phyloP scores from a whole-genome alignment of 92 coral and sea anemone genomes.

The Epizoanthus illoricatus region DNA sequence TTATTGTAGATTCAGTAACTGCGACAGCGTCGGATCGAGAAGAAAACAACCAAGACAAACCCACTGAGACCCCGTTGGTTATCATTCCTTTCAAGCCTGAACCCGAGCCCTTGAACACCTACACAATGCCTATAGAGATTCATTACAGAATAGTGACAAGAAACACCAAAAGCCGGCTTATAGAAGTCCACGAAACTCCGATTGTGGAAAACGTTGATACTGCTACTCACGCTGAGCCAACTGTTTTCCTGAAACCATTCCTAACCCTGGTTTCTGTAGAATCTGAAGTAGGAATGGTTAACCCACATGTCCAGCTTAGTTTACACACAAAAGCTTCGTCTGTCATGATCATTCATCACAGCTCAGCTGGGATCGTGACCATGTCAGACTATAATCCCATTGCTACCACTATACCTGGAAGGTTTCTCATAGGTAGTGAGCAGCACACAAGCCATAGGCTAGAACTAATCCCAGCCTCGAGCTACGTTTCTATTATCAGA shows the following conservation, averaged over 20 bases:
- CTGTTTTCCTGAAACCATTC: neutral
- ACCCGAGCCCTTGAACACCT: neutral
- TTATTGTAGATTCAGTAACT: neutral
- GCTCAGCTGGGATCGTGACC: neutral
- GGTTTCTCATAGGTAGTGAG: neutral
- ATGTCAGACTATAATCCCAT: neutral
- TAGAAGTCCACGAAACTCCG: no score
- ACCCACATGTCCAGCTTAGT: neutral
- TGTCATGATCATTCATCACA: neutral
- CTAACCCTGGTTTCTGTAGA: neutral
- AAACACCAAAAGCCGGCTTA: no score
- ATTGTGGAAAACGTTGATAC: neutral
- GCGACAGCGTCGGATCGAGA: neutral
- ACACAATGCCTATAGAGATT: no score
- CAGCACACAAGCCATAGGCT: neutral
- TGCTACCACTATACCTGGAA: neutral
- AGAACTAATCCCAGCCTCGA: neutral
- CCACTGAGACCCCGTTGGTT: neutral
- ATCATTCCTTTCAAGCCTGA: neutral
- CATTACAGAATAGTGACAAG: no score
- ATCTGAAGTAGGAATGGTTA: neutral
- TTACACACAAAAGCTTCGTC: neutral
- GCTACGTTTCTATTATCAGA: neutral
- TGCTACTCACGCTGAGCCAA: neutral
- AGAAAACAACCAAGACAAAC: neutral